phyloP scores from a whole-genome alignment of 2,797 vertebrate genomes.

The Columba guinea region DNA sequence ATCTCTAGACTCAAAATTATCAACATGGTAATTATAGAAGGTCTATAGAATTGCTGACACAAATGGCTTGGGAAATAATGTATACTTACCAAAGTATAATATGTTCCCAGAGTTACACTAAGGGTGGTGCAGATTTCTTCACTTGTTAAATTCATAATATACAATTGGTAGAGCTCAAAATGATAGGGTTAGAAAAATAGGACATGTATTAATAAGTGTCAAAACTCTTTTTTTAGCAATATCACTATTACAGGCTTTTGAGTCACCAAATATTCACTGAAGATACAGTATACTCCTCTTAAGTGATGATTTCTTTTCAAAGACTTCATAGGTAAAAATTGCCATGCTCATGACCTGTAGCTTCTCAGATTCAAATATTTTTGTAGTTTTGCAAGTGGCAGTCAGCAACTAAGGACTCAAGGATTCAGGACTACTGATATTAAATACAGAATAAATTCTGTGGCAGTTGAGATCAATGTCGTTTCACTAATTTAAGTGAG shows the following conservation, averaged over 20 bases:
- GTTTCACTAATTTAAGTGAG: background rate
- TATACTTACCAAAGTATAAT: background rate
- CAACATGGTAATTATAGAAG: background rate
- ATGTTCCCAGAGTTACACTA: background rate
- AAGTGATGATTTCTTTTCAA: background rate
- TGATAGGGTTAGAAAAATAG: slow-evolving; percentile 4
- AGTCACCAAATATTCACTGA: background rate
- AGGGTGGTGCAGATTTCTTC: background rate
- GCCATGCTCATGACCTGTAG: background rate
- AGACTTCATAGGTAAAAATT: background rate
- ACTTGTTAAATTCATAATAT: background rate
- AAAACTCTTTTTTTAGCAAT: background rate
- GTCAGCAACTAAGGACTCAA: background rate
- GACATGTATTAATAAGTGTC: background rate
- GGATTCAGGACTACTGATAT: background rate
- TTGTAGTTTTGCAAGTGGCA: background rate
- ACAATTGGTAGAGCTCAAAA: background rate
- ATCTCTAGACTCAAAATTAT: background rate
- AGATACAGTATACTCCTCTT: background rate
- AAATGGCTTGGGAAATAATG: background rate
- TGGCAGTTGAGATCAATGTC: background rate
- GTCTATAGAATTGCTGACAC: background rate
- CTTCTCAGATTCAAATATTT: background rate
- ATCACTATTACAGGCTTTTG: background rate
- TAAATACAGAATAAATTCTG: background rate